phyloP scores from a whole-genome alignment of 2,797 vertebrate species.

The Potorous gilbertii region DNA sequence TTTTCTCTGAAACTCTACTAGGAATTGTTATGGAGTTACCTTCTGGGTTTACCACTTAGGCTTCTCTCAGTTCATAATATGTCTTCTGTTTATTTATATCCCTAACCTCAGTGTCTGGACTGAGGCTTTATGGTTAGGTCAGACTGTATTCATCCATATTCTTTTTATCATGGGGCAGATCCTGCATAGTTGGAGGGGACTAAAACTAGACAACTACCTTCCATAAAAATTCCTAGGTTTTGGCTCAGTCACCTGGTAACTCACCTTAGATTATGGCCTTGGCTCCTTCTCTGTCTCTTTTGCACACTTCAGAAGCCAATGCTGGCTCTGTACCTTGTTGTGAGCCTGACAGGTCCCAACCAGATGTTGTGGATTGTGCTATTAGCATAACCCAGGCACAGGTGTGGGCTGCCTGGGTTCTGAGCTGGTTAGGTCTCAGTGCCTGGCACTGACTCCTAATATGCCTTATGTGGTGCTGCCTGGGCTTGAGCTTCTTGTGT shows the following conservation, averaged over 20 bases:
- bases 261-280: neutral
- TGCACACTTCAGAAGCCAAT: neutral
- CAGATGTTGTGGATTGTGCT: neutral
- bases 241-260: neutral
- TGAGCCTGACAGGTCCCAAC: neutral
- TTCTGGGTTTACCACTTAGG: neutral
- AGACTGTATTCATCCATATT: neutral
- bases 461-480: neutral
- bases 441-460: neutral
- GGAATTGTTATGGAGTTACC: neutral
- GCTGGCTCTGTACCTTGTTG: neutral
- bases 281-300: neutral
- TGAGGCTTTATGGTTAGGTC: neutral
- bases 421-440: neutral
- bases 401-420: neutral
- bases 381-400: neutral
- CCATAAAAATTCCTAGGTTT: neutral
- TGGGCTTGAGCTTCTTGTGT: neutral
- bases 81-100: neutral
- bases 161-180: neutral
- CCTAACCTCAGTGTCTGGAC: neutral
- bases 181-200: neutral
- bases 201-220: neutral
- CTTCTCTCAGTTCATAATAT: neutral
- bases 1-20: neutral